Base-by-base conservation (phyloP, 2,113 vertebrate species). In the Morone saxatilis region DNA sequence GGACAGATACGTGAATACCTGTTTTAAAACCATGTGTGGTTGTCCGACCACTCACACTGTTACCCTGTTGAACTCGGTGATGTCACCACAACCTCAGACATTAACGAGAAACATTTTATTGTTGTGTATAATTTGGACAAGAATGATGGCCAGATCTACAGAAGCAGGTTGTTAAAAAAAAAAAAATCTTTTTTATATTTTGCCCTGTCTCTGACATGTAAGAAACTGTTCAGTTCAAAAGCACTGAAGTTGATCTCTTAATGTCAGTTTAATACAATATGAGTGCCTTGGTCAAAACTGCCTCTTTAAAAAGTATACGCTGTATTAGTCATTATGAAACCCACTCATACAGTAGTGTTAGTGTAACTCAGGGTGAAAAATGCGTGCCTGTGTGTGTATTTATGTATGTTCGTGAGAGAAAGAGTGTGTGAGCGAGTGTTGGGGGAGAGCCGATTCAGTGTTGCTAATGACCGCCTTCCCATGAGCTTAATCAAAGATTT, bases 401-500 rank as follows among this genome's bases (percentile, higher is more conserved):
- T 72, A 31, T 50, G 43, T 78, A 5, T 20, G 36, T 40, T 19
- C 17, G 56, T 61, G 57, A 17, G 51, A 41, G 36, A 71, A 4
- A 5, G 1, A 17, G 62, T 19, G 14, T 74, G 65, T 76, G 66
- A 22, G 7, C 62, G 43, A 6, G 73, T 51, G 95, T 69, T 82
- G 83, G 80, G 95, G 95, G 94, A 93, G 95, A 95, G 94, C 91
- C 91, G 71, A 36, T 95, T 96, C 95, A 48, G 71, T 91, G 86
- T 86, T 89, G 94, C 94, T 97, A 97, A 98, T 97, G 96, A 96
- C 95, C 95, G 95, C 90, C 81, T 96, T 97, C 97, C 95, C 91
- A 0, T 90, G 95, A 96, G 96, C 91, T 96, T 97, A 96, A 97
- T 98, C 96, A 96, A 96, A 96, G 96, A 97, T 96, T 96, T 97